Percentiles rank a stretch among this genome's conserved stretches.
Evolutionary conservation across 2,888 invertebrate genomes (phyloP).

Genomic region (Pegoplata infirma): DNA sequence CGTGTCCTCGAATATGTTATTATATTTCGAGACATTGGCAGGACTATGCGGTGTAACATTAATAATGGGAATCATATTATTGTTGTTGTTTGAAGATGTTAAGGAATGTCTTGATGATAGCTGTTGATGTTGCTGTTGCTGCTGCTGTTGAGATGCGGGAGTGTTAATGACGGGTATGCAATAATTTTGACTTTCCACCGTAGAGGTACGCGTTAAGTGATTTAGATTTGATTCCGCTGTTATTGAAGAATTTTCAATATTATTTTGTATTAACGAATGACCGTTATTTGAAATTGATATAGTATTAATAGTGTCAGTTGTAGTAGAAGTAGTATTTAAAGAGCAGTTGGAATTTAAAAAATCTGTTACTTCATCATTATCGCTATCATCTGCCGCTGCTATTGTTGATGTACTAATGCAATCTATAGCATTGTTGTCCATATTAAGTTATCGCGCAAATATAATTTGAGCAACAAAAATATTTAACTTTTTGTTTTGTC

Average conservation of each 20-base stretch:
- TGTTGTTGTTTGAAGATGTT: slow-evolving; percentile 64
- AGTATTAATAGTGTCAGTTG: not conserved
- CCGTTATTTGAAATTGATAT: not conserved
- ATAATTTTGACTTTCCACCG: slow-evolving; percentile 71
- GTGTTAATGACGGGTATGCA: slow-evolving; percentile 75
- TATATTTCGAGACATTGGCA: slow-evolving; percentile 85
- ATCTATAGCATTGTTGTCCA: slow-evolving; percentile 66
- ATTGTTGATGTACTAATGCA: slow-evolving; percentile 63
- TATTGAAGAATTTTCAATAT: not conserved
- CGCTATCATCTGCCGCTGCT: slow-evolving; percentile 75
- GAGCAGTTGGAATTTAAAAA: slow-evolving; percentile 75
- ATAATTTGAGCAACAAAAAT: not conserved
- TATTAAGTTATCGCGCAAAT: slow-evolving; percentile 51
- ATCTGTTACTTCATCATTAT: slow-evolving; percentile 78
- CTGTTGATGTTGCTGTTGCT: too few species aligned
- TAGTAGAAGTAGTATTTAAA: slow-evolving; percentile 47
- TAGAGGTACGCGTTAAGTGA: slow-evolving; percentile 17
- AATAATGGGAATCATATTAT: slow-evolving; percentile 86
- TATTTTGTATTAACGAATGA: too few species aligned
- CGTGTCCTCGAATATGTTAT: slow-evolving; percentile 81
- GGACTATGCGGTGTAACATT: slow-evolving; percentile 94
- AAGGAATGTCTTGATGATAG: not conserved
- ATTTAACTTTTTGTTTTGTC: not conserved
- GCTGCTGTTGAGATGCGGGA: slow-evolving; percentile 59
- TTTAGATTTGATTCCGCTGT: not conserved